Conservation (phyloP, 2,113 vertebrate genomes). For the Rattus rattus region DNA sequence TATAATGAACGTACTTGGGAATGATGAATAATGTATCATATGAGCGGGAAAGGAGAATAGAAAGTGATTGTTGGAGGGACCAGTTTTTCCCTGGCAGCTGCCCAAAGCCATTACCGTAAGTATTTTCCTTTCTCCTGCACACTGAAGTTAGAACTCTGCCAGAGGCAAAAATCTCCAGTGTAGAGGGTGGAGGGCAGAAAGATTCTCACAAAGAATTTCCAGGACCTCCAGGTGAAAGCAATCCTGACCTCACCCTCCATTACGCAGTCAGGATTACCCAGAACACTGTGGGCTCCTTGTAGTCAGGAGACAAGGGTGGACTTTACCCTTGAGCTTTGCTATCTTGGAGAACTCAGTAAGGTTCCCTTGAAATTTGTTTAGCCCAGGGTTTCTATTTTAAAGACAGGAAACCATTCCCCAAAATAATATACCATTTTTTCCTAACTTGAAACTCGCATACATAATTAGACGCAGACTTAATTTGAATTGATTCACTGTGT, state of each 20-base stretch:
- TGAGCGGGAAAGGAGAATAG: conserved; percentile 36
- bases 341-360: neutral
- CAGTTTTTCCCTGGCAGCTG: conserved; percentile 24
- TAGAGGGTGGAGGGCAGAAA: neutral
- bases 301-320: neutral
- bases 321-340: neutral
- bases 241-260: neutral
- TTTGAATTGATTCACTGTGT: conserved; percentile 28
- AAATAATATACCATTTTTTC: conserved; percentile 43
- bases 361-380: neutral
- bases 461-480: conserved; percentile 59
- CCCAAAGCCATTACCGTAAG: conserved; percentile 45
- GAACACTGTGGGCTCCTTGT: rapidly evolving
- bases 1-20: conserved; percentile 64
- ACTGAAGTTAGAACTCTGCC: neutral
- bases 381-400: conserved; percentile 18
- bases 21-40: conserved; percentile 63
- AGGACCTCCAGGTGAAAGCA: neutral
- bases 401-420: conserved; percentile 27
- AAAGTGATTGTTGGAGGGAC: conserved; percentile 51
- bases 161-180: neutral
- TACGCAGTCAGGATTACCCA: neutral
- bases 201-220: neutral
- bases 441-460: conserved; percentile 32
- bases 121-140: conserved; percentile 28